Base-by-base conservation (phyloP, 2,113 vertebrate species). In the Anhinga rufa region DNA sequence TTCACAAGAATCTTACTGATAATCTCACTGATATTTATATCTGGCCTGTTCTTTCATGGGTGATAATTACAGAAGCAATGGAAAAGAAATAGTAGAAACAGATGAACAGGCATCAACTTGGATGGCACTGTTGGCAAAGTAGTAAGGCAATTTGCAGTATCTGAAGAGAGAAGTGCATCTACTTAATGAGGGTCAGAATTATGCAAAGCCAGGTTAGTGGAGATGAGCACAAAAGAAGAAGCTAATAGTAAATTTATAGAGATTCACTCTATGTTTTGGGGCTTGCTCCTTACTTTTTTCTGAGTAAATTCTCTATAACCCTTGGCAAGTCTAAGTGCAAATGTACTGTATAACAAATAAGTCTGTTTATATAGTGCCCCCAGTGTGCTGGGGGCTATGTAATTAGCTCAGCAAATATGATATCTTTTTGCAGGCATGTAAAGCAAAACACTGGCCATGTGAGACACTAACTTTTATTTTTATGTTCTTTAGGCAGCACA, bases 61-160 rank as follows among this genome's bases (percentile, higher is more conserved):
- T 86, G 90, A 90, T 95, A 94, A 91, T 95, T 95, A 74, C 38
- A 82, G 72, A 93, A 88, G 32, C 2, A 9, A 60, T 86, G 52
- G 60, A 77, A 88, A 93, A 90, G 71, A 81, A 77, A 71, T 38
- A 82, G 68, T 49, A 44, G 46, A 78, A 93, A 52, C 29, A 86
- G 82, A 92, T 84, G 86, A 94, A 92, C 51, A 81, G 36, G 42
- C 79, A 86, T 81, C 90, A 88, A 46, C 77, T 93, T 92, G 79
- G 86, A 92, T 82, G 48, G 26, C 55, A 60, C 42, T 81, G 46
- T 77, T 95, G 82, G 76, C 80, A 88, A 75, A 92, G 48, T 15
- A 90, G 60, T 64, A 88, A 94, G 60, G 44, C 60, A 90, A 74
- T 93, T 92, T 94, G 28, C 77, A 75, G 62, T 54, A 28, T 18